A percentile compares a stretch with the other conserved stretches of the same genome.
Conservation (phyloP, 2,888 invertebrate genomes). For the Trissolcus brochymenae region DNA sequence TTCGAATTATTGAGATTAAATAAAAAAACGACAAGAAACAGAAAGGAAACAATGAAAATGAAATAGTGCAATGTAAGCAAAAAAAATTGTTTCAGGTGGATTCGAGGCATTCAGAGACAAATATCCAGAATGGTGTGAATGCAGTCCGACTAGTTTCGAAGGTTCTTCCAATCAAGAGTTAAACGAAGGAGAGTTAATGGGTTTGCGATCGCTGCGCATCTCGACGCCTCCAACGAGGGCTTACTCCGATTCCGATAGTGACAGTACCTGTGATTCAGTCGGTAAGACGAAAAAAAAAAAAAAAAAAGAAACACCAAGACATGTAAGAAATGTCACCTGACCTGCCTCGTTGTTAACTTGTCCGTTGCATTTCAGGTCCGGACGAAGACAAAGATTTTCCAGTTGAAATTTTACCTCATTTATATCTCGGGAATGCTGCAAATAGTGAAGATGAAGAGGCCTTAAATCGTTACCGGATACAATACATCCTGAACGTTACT, state of each 20-base stretch:
- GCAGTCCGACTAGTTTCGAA: conserved; percentile 79
- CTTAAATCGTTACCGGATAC: conserved; percentile 91
- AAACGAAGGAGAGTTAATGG: conserved; percentile 81
- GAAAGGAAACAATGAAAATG: not conserved
- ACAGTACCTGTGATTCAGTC: conserved; percentile 74
- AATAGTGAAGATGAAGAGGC: conserved; percentile 94
- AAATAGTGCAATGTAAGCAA: not conserved
- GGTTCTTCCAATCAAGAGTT: conserved; percentile 69
- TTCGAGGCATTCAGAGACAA: conserved; percentile 88
- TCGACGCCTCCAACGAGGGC: conserved; percentile 84
- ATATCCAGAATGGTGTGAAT: conserved; percentile 95
- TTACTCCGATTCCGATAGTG: conserved; percentile 85
- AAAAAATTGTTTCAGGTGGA: conserved; percentile 83
- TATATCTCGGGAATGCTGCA: conserved; percentile 95
- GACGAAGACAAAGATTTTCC: conserved; percentile 89
- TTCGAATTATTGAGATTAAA: no score
- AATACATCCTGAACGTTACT: conserved; percentile 97
- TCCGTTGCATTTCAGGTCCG: conserved; percentile 73
- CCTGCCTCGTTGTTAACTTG: no score
- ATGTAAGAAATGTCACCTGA: no score
- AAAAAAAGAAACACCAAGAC: not conserved
- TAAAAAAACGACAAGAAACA: no score
- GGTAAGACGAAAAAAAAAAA: conserved; percentile 60
- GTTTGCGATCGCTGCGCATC: conserved; percentile 85
- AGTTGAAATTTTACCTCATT: conserved; percentile 94